These are phyloP conservation scores for Equus przewalskii DNA, from an alignment of 2,113 vertebrate genomes.

Conservation along the genomic window DNA sequence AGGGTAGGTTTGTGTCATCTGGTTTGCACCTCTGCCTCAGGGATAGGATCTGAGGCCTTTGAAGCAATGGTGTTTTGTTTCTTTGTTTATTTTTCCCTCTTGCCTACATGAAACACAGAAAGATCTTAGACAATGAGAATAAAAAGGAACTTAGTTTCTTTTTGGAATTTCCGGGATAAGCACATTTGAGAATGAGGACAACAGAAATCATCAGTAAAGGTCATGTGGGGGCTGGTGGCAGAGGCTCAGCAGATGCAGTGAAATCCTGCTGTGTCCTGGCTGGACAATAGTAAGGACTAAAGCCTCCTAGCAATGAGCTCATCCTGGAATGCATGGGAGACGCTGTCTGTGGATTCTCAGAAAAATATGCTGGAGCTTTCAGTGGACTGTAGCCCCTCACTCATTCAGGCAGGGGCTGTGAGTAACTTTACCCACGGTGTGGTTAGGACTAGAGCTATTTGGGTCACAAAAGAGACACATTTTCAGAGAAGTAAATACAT, in stretches of 20 bases:
- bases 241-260: not conserved
- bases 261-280: not conserved
- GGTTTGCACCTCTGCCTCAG: no score
- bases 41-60: not conserved
- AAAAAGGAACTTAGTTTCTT: not conserved
- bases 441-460: not conserved
- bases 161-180: not conserved
- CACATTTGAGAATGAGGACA: not conserved
- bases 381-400: not conserved
- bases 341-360: not conserved
- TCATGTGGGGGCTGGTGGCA: not conserved
- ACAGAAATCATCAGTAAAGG: not conserved
- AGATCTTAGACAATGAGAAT: not conserved
- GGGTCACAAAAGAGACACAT: not conserved
- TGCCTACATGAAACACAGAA: not conserved
- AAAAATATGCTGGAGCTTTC: not conserved
- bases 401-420: not conserved
- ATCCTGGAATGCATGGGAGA: not conserved
- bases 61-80: not conserved
- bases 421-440: not conserved
- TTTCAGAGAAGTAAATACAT: not conserved
- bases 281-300: not conserved
- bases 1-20: not conserved
- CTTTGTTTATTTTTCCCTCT: not conserved
- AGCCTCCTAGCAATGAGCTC: not conserved